A percentile compares a stretch with the other conserved stretches of the same genome.
phyloP scores from a whole-genome alignment of 2,113 vertebrate genomes.

The Mustelus asterias region DNA sequence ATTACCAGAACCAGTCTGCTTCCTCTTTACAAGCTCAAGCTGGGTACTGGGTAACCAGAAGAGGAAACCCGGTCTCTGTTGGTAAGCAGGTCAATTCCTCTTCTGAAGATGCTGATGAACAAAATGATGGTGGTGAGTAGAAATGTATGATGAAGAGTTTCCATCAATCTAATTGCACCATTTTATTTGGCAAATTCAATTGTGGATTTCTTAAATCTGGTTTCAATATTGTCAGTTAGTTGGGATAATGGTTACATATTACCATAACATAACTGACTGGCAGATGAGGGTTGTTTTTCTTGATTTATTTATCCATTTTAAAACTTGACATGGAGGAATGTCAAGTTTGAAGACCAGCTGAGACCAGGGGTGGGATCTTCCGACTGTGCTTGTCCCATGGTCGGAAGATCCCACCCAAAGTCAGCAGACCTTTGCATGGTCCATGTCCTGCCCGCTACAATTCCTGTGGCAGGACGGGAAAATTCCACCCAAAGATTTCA shows the following conservation, averaged over 20 bases:
- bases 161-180: neutral
- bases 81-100: conserved; percentile 58
- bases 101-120: conserved; percentile 59
- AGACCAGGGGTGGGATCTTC: no score
- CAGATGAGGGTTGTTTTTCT: neutral
- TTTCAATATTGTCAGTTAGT: neutral
- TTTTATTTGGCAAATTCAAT: neutral
- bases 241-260: neutral
- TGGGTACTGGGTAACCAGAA: conserved; percentile 60
- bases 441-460: no score
- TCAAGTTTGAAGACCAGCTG: neutral
- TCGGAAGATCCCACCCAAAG: no score
- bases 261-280: neutral
- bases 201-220: neutral
- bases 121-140: conserved; percentile 58
- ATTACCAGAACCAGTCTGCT: conserved; percentile 54
- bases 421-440: no score
- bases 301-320: neutral
- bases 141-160: neutral
- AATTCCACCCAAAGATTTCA: neutral
- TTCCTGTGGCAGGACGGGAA: no score
- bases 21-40: conserved; percentile 51
- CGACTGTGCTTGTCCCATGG: no score
- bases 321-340: no score
- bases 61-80: conserved; percentile 46